These are phyloP conservation scores for Hyla sarda DNA, from an alignment of 2,113 vertebrate genomes.

Conservation along the genomic window DNA sequence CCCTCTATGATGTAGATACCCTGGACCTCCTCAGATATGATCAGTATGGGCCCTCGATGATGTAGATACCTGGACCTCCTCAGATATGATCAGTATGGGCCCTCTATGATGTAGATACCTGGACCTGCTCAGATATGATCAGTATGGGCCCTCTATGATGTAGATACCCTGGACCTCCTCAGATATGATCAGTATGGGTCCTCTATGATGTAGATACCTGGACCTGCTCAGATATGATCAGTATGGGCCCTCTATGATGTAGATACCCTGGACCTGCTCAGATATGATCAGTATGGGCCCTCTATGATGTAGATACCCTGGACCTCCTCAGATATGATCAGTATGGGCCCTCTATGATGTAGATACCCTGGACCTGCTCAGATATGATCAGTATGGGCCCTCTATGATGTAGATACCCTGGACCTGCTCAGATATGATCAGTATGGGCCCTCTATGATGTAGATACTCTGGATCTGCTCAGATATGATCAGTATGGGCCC, in stretches of 20 bases:
- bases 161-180: no score
- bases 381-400: background rate
- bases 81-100: background rate
- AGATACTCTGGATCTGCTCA: no score
- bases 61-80: no score
- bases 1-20: background rate
- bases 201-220: background rate
- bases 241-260: background rate
- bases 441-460: background rate
- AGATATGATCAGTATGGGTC: background rate
- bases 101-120: background rate
- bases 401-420: no score
- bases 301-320: no score
- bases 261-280: no score
- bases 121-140: no score
- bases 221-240: background rate
- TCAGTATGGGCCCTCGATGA: background rate
- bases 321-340: background rate
- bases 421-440: background rate
- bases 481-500: background rate
- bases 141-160: background rate
- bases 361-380: no score
- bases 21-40: no score
- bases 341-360: background rate
- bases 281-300: background rate